These are phyloP conservation scores for Prionace glauca DNA, from an alignment of 2,797 vertebrate species.

Conservation along the genomic window DNA sequence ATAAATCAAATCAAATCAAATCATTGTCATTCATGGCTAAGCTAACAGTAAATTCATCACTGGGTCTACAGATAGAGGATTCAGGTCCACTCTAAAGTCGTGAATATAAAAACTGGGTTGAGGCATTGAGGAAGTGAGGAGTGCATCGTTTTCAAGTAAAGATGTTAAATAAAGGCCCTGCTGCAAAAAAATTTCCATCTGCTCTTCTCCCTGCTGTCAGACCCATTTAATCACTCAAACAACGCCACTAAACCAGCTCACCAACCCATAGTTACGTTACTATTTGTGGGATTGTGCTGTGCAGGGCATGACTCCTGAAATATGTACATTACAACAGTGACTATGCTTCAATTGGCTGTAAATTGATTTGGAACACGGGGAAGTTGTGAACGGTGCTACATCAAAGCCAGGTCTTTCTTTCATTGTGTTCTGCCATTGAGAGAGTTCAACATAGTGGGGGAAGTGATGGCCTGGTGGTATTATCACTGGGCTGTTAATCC, in stretches of 20 bases:
- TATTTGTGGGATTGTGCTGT: not conserved
- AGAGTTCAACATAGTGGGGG: not conserved
- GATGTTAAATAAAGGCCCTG: not conserved
- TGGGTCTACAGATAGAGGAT: not conserved
- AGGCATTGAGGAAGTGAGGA: not conserved
- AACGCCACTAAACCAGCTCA: not conserved
- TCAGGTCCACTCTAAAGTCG: not conserved
- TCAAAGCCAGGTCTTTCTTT: not conserved
- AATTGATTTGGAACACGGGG: not conserved
- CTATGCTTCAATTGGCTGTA: not conserved
- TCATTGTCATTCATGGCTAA: not conserved
- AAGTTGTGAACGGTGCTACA: not conserved
- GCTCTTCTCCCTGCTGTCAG: not conserved
- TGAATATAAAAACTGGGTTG: not conserved
- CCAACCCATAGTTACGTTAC: no score
- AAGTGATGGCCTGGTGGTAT: no score
- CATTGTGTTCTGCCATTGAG: not conserved
- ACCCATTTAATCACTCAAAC: not conserved
- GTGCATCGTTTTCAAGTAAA: no score
- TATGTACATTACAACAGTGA: no score
- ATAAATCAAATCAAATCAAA: no score
- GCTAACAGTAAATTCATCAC: not conserved
- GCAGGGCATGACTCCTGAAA: no score
- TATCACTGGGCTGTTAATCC: no score
- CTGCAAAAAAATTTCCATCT: not conserved